phyloP scores from a whole-genome alignment of 2,888 invertebrate genomes.

The Archips crataeganus region DNA sequence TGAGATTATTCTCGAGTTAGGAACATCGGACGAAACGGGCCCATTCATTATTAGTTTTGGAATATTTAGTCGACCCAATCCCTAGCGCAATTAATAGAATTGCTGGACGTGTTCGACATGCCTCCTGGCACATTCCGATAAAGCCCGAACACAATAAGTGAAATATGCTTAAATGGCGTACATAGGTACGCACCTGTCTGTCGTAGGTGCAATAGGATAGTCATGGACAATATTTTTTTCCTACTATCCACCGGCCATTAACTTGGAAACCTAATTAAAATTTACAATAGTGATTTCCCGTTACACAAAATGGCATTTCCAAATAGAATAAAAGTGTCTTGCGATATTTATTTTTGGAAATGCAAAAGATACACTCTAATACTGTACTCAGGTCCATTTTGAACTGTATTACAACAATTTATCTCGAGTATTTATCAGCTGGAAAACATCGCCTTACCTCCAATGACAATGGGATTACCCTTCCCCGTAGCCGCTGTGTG shows the following conservation, averaged over 20 bases:
- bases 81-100: slow-evolving; percentile 67
- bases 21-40: slow-evolving; percentile 62
- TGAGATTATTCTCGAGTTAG: slow-evolving; percentile 81
- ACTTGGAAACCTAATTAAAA: too few species aligned
- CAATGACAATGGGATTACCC: slow-evolving; percentile 81
- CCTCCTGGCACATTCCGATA: slow-evolving; percentile 60
- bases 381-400: background rate
- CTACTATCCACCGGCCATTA: too few species aligned
- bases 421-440: background rate
- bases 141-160: slow-evolving; percentile 25
- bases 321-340: too few species aligned
- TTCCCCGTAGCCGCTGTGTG: slow-evolving; percentile 67
- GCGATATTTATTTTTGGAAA: too few species aligned
- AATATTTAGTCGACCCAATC: slow-evolving; percentile 74
- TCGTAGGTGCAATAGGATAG: too few species aligned
- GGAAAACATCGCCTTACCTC: slow-evolving; percentile 65
- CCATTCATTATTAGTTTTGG: slow-evolving; percentile 80
- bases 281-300: too few species aligned
- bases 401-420: background rate
- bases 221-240: too few species aligned
- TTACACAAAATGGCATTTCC: too few species aligned
- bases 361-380: too few species aligned
- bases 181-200: background rate
- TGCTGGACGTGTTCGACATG: slow-evolving; percentile 62
- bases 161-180: background rate